These are phyloP conservation scores for Mobula hypostoma DNA, from an alignment of 2,113 vertebrate genomes.

Conservation along the genomic window DNA sequence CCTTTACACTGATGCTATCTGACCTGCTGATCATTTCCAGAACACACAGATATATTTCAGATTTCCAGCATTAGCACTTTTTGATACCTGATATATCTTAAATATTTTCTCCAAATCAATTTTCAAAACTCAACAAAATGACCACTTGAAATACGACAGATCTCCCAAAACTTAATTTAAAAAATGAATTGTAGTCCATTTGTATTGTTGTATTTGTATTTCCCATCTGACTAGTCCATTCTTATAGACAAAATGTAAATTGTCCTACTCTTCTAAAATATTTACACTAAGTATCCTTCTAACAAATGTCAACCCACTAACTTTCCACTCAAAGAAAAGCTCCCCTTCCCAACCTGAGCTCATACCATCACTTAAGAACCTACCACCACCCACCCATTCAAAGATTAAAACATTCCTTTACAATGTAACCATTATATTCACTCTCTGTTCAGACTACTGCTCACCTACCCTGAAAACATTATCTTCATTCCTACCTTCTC, in stretches of 20 bases:
- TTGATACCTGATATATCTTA: background rate
- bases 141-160: background rate
- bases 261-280: background rate
- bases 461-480: background rate
- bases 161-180: background rate
- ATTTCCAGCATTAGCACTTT: too few species aligned
- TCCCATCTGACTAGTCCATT: background rate
- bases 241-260: background rate
- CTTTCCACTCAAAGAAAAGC: too few species aligned
- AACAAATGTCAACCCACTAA: background rate
- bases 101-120: background rate
- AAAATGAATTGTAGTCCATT: background rate
- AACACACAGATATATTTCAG: too few species aligned
- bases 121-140: background rate
- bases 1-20: too few species aligned
- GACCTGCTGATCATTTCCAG: too few species aligned
- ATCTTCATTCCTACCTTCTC: background rate
- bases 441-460: background rate
- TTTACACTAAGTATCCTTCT: background rate
- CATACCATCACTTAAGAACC: too few species aligned
- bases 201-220: background rate
- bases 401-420: too few species aligned
- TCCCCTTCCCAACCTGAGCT: too few species aligned
- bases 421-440: background rate
- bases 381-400: too few species aligned